Base-by-base conservation (phyloP, 2,113 vertebrate species). In the Setophaga petechia region DNA sequence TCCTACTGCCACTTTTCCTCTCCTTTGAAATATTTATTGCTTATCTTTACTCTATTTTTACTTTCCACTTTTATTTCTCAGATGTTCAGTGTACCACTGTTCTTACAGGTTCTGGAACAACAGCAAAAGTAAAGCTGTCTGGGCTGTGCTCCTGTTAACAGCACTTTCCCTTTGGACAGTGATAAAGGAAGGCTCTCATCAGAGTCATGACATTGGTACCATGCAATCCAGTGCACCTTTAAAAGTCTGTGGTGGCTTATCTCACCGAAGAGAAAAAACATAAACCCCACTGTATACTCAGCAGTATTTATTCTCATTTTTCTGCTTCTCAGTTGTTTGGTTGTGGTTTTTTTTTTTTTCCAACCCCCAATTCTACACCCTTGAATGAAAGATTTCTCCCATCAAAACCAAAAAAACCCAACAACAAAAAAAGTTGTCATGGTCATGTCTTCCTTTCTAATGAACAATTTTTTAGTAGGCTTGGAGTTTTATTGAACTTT, bases 61-160 rank as follows among this genome's bases (percentile, higher is more conserved):
- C 28, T 66, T 83, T 72, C 33, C 23, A 20, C 28, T 90, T 43
- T 68, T n/a, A 28, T 85, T 95, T 93, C 63, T 80, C 35, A 71
- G 30, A 54, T 49, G 23, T 51, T 95, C 59, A 87, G 18, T 1
- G 3, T 43, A 46, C 23, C 5, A 12, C 43, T 0, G 0, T 63
- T 74, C 27, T 44, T 76, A 43, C 25, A 87, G 57, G 37, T 69
- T 69, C 55, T 33, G 57, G 21, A 83, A 43, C 16, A 37, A 58
- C 65, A 92, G 52, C 3, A 5, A 54, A 76, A 91, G 30, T 58
- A 49, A 65, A 77, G 25, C 49, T 52, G 17, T n/a, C 63, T 75
- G 79, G 59, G 55, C 27, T 65, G 11, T 68, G 71, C 43, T 89
- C 6, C 15, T 83, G 41, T 59, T 75, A 54, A 59, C 44, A 81